Evolutionary conservation across 2,113 vertebrate species (phyloP).

Genomic region (Zootoca vivipara): DNA sequence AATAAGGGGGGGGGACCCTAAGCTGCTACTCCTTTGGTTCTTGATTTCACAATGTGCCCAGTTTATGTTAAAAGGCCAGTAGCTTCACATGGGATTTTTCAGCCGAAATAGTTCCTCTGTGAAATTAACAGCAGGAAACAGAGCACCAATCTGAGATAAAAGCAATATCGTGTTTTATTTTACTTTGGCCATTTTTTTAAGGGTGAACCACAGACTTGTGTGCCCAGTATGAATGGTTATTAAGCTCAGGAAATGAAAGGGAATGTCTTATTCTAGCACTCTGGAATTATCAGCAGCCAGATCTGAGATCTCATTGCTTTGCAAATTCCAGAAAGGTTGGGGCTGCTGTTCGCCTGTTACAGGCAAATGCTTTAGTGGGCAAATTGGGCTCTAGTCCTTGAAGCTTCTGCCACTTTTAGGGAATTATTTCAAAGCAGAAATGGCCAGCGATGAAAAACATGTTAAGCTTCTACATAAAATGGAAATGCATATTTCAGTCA

Average conservation of each 20-base stretch:
- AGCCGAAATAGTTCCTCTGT: background rate
- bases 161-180: background rate
- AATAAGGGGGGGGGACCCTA: background rate
- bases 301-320: background rate
- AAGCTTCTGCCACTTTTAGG: too few relatives aligned
- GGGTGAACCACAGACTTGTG: background rate
- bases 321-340: background rate
- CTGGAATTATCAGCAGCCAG: slow-evolving; percentile 1
- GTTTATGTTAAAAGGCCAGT: background rate
- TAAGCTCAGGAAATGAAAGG: slow-evolving; percentile 9
- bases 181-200: slow-evolving; percentile 18
- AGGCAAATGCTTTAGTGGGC: background rate
- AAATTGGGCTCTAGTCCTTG: background rate
- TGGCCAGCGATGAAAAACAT: too few relatives aligned
- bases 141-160: slow-evolving; percentile 24
- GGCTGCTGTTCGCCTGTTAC: background rate
- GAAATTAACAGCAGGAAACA: slow-evolving; percentile 24
- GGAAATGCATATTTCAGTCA: too few relatives aligned
- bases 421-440: too few relatives aligned
- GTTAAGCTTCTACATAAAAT: too few relatives aligned
- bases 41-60: slow-evolving; percentile 17
- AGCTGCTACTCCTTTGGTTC: background rate
- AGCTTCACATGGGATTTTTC: background rate
- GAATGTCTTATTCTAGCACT: slow-evolving; percentile 13
- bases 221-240: slow-evolving; percentile 14